phyloP scores from a whole-genome alignment of 2,113 vertebrate species.

The Carassius carassius region DNA sequence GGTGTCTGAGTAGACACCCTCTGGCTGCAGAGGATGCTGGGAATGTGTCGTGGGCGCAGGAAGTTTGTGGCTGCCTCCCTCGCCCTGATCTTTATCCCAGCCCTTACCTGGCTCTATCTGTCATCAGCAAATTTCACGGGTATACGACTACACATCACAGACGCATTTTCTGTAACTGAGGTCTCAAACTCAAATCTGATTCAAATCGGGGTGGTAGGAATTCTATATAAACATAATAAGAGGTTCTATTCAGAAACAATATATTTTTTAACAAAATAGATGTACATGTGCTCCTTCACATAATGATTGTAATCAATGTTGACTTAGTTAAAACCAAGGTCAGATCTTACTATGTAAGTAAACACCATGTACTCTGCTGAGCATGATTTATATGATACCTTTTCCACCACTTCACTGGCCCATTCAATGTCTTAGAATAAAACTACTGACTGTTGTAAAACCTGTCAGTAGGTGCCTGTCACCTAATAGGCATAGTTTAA shows the following conservation, averaged over 20 bases:
- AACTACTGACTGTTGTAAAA: not conserved
- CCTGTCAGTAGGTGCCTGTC: too few relatives aligned
- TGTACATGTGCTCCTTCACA: not conserved
- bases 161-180: not conserved
- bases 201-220: too few relatives aligned
- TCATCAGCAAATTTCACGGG: slow-evolving; percentile 94
- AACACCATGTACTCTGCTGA: too few relatives aligned
- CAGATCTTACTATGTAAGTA: too few relatives aligned
- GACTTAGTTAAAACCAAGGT: too few relatives aligned
- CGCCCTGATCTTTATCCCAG: slow-evolving; percentile 91
- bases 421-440: not conserved
- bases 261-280: not conserved
- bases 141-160: slow-evolving; percentile 59
- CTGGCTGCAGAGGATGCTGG: slow-evolving; percentile 91
- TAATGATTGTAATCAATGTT: not conserved
- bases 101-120: slow-evolving; percentile 95
- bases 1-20: slow-evolving; percentile 70
- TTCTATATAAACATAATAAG: too few relatives aligned
- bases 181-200: not conserved
- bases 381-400: not conserved
- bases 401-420: not conserved
- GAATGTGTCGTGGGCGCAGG: slow-evolving; percentile 97
- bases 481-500: too few relatives aligned
- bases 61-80: slow-evolving; percentile 95
- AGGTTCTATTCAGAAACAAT: not conserved